Percentiles rank a stretch among this genome's conserved stretches.
phyloP scores from a whole-genome alignment of 1,140 invertebrate genomes.

The Penaeus indicus region DNA sequence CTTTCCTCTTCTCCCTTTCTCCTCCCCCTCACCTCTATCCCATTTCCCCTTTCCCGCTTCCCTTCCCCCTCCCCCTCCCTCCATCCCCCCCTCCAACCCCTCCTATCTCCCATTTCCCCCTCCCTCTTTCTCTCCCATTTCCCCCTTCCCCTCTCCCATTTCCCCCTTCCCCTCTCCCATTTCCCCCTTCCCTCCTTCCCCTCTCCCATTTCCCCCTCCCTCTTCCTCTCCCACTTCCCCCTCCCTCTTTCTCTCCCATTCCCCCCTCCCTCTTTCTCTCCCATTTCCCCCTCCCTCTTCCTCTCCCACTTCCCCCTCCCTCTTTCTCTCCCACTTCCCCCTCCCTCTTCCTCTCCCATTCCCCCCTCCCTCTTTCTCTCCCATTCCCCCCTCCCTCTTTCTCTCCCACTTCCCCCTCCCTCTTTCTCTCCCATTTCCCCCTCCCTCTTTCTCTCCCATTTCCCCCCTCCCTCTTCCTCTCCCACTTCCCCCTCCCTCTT shows the following conservation, averaged over 20 bases:
- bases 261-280: neutral
- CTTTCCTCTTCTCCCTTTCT: neutral
- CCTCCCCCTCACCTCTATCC: neutral
- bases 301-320: no score
- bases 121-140: no score
- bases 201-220: no score
- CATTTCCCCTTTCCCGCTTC: neutral
- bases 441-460: neutral
- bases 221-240: no score
- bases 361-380: neutral
- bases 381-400: neutral
- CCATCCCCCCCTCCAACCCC: neutral
- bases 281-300: neutral
- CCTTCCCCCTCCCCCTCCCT: neutral
- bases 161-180: neutral
- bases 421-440: neutral
- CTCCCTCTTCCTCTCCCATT: neutral
- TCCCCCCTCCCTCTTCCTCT: neutral
- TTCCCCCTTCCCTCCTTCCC: no score
- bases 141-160: neutral
- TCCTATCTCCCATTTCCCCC: neutral
- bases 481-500: neutral
- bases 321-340: no score
- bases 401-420: neutral
- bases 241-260: no score